Evolutionary conservation across 2,113 vertebrate genomes (phyloP).

Genomic region (Carettochelys insculpta): DNA sequence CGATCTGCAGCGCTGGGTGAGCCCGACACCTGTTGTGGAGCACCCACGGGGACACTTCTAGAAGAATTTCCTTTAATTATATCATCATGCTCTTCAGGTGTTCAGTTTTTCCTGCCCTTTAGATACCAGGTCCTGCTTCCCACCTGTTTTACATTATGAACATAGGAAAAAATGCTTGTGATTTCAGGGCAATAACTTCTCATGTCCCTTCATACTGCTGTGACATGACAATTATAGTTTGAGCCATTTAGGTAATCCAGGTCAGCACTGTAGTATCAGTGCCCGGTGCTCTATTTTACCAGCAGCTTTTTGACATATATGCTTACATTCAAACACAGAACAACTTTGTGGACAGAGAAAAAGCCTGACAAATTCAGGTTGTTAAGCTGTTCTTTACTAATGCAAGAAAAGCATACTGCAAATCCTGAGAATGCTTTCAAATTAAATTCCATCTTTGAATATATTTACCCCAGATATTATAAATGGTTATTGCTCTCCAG

Average conservation of each 20-base stretch:
- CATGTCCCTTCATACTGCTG: not conserved
- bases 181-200: not conserved
- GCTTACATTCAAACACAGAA: not conserved
- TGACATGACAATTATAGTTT: not conserved
- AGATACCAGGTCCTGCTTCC: not conserved
- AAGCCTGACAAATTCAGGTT: conserved; percentile 22
- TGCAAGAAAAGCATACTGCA: not conserved
- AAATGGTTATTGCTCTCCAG: not conserved
- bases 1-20: no score
- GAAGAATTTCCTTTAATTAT: not conserved
- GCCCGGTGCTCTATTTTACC: conserved; percentile 9
- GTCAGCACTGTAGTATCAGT: not conserved
- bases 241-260: conserved; percentile 8
- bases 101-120: not conserved
- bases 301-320: conserved; percentile 32
- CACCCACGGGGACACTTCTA: no score
- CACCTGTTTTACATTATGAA: not conserved
- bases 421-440: not conserved
- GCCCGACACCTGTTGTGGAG: no score
- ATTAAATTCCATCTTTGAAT: conserved; percentile 9
- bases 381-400: not conserved
- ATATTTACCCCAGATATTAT: not conserved
- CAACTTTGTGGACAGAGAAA: conserved; percentile 6
- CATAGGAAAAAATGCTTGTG: not conserved
- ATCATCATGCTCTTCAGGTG: not conserved